phyloP scores from a whole-genome alignment of 2,113 vertebrate genomes.

The Neomonachus schauinslandi region DNA sequence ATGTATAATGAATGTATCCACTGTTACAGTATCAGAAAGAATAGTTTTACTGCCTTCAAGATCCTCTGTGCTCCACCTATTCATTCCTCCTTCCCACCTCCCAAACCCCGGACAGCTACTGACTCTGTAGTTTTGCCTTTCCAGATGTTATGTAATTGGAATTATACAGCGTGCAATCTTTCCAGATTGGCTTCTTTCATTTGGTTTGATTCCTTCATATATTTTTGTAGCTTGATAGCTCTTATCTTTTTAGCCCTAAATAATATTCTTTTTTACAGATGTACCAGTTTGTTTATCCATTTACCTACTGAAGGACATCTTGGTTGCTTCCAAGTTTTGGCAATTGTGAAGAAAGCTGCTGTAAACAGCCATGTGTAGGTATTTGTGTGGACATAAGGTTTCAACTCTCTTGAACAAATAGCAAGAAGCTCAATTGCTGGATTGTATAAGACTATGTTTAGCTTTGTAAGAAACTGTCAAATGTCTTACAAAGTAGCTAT shows the following conservation, averaged over 20 bases:
- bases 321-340: not conserved
- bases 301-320: not conserved
- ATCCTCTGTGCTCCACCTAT: rapidly evolving
- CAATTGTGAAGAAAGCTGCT: not conserved
- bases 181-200: not conserved
- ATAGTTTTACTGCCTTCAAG: not conserved
- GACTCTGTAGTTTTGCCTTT: not conserved
- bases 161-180: not conserved
- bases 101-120: too few species aligned
- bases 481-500: not conserved
- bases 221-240: not conserved
- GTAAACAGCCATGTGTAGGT: not conserved
- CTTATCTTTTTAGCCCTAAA: not conserved
- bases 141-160: not conserved
- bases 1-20: too few species aligned
- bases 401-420: not conserved
- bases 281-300: not conserved
- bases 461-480: not conserved
- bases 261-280: not conserved
- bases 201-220: not conserved
- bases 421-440: not conserved
- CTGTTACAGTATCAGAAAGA: not conserved
- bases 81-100: not conserved
- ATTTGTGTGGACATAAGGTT: not conserved
- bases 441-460: not conserved